These are phyloP conservation scores for Andrena marginata DNA, from an alignment of 2,888 invertebrate species.

Conservation along the genomic window DNA sequence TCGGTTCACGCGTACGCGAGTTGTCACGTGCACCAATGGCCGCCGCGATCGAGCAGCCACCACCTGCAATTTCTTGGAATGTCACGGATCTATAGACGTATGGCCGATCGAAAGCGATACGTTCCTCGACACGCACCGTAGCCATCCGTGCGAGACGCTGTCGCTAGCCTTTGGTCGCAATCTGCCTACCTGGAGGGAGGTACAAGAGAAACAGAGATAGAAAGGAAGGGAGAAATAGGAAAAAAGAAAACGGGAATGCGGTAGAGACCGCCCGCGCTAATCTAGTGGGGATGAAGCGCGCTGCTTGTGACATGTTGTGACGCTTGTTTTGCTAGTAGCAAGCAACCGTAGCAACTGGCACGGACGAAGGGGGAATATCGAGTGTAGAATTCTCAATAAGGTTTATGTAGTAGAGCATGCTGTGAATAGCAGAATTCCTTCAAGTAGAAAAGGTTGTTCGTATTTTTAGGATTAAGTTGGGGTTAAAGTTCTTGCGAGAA, in stretches of 20 bases:
- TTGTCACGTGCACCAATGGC: constrained; percentile 54
- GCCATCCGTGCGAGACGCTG: constrained; percentile 30
- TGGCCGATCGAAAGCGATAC: constrained; percentile 19
- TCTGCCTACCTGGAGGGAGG: background rate
- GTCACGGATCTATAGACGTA: background rate
- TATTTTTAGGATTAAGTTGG: background rate
- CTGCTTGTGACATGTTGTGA: background rate
- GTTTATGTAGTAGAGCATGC: background rate
- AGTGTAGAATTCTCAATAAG: background rate
- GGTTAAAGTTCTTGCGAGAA: background rate
- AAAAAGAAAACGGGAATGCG: background rate
- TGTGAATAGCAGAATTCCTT: no score
- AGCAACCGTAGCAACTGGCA: no score
- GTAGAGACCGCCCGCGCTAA: background rate
- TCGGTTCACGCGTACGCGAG: constrained; percentile 57
- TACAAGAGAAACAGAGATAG: background rate
- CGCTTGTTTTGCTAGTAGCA: no score
- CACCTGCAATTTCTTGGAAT: constrained; percentile 6
- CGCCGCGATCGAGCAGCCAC: background rate
- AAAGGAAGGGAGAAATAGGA: background rate
- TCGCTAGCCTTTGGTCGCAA: constrained; percentile 16
- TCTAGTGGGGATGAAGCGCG: constrained; percentile 14
- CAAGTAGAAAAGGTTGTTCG: background rate
- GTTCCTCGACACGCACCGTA: constrained; percentile 1
- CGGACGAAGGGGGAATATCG: no score